Conservation (phyloP, 2,797 vertebrate genomes). For the Phoeniculus purpureus region DNA sequence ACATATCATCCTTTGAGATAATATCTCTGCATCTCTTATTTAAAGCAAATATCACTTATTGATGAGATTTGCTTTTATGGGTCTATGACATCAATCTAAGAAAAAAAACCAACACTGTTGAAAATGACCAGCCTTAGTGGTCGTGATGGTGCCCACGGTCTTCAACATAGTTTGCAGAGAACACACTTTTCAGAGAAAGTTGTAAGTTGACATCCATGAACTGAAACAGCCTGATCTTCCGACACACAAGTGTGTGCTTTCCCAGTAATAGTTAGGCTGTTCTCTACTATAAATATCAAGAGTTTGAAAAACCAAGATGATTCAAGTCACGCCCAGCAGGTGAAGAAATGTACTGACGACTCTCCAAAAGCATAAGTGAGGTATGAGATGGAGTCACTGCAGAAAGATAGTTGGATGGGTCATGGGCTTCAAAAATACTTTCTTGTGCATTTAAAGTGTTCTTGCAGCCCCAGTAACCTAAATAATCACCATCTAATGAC, state of each 20-base stretch:
- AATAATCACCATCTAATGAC: neutral
- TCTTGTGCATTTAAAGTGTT: neutral
- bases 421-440: neutral
- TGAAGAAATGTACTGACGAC: neutral
- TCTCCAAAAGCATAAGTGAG: neutral
- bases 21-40: neutral
- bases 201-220: neutral
- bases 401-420: neutral
- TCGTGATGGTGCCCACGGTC: fast-evolving
- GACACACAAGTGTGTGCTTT: neutral
- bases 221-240: neutral
- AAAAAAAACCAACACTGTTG: neutral
- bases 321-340: neutral
- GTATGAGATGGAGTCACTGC: neutral
- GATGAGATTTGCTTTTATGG: neutral
- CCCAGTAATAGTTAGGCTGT: neutral
- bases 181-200: neutral
- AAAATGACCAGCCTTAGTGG: neutral
- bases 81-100: neutral
- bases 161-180: neutral
- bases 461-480: neutral
- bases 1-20: neutral
- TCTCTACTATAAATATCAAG: no score
- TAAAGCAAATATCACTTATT: neutral
- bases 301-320: neutral